A percentile compares a stretch with the other conserved stretches of the same genome.
Conservation (phyloP, 2,113 vertebrate genomes). For the Tapirus terrestris region DNA sequence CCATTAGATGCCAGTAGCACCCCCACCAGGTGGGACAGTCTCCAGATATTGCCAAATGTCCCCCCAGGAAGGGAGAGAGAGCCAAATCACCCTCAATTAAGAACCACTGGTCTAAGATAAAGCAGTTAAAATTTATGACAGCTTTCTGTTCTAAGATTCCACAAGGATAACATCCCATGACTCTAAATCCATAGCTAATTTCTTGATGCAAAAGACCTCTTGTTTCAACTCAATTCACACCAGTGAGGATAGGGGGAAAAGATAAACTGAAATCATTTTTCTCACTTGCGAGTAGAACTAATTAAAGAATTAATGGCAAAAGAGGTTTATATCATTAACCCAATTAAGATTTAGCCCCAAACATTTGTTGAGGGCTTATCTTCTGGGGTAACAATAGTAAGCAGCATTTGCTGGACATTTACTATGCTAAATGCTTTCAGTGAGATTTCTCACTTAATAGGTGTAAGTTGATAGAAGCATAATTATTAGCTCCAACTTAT, state of each 20-base stretch:
- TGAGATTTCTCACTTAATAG: not conserved
- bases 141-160: slow-evolving; percentile 18
- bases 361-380: not conserved
- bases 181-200: not conserved
- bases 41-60: not conserved
- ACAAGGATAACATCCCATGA: not conserved
- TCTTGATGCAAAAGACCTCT: not conserved
- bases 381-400: not conserved
- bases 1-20: not conserved
- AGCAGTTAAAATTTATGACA: not conserved
- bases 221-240: not conserved
- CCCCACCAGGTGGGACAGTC: not conserved
- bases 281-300: not conserved
- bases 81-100: not conserved
- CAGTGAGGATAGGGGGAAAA: not conserved
- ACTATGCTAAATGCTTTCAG: not conserved
- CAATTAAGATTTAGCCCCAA: slow-evolving; percentile 1
- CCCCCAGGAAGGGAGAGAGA: not conserved
- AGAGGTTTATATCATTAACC: not conserved
- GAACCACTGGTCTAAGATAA: not conserved
- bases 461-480: not conserved
- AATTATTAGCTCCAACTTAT: not conserved
- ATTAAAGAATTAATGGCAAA: slow-evolving; percentile 1
- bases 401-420: not conserved
- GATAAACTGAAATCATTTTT: slow-evolving; percentile 10